Conservation (phyloP, 2,888 invertebrate genomes). For the Morpho deidamia region DNA sequence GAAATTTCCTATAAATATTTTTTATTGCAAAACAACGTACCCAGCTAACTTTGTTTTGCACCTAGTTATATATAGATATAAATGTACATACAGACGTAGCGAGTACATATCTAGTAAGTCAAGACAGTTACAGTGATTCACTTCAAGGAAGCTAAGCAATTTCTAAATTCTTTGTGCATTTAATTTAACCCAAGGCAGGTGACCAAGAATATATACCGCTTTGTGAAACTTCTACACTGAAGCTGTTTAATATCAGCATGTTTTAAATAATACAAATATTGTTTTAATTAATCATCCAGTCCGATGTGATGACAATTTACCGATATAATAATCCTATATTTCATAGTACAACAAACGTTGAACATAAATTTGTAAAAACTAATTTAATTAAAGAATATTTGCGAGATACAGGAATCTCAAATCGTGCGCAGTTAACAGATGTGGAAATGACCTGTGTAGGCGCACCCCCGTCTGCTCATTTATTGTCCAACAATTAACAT, state of each 20-base stretch:
- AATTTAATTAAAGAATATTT: not conserved
- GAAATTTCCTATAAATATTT: too few relatives aligned
- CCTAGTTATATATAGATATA: too few relatives aligned
- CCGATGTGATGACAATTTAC: too few relatives aligned
- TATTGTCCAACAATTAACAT: constrained; percentile 51
- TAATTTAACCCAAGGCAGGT: constrained; percentile 74
- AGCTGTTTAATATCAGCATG: not conserved
- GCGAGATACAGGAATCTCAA: constrained; percentile 51
- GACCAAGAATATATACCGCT: constrained; percentile 69
- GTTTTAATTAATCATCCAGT: too few relatives aligned
- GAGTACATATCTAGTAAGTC: constrained; percentile 8
- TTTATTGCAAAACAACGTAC: too few relatives aligned
- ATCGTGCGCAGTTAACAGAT: constrained; percentile 69
- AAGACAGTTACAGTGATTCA: constrained; percentile 75
- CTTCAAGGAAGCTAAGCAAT: constrained; percentile 76
- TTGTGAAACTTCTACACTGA: constrained; percentile 3
- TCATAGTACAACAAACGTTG: too few relatives aligned
- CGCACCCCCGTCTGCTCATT: constrained; percentile 62
- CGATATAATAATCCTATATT: too few relatives aligned
- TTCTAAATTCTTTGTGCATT: constrained; percentile 78
- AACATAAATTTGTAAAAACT: too few relatives aligned
- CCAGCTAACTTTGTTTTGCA: too few relatives aligned
- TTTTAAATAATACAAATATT: too few relatives aligned
- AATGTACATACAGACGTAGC: too few relatives aligned
- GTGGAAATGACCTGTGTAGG: constrained; percentile 68